Conservation (phyloP, 2,113 vertebrate genomes). For the Salminus brasiliensis region DNA sequence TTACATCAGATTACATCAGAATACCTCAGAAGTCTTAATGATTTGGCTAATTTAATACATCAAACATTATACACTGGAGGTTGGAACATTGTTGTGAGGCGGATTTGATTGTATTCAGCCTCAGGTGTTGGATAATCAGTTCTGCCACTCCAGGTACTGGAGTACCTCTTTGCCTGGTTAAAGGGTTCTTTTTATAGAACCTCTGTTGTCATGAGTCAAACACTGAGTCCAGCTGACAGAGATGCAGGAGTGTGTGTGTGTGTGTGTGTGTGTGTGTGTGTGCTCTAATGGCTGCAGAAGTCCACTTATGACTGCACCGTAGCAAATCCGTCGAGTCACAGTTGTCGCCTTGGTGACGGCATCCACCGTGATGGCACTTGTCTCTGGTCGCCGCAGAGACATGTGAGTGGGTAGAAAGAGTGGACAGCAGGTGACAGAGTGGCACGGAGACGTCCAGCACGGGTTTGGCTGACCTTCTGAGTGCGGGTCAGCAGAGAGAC, state of each 20-base stretch:
- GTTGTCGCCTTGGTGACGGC: constrained; percentile 58
- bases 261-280: background rate
- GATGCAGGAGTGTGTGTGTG: background rate
- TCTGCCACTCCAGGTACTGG: too few relatives aligned
- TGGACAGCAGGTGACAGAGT: background rate
- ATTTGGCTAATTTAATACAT: too few relatives aligned
- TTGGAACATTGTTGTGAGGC: too few relatives aligned
- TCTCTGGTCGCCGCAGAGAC: constrained; percentile 14
- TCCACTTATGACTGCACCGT: background rate
- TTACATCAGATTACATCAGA: too few relatives aligned
- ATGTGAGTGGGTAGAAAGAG: background rate
- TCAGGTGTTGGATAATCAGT: too few relatives aligned
- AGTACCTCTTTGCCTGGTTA: too few relatives aligned
- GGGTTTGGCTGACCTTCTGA: background rate
- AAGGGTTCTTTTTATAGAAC: too few relatives aligned
- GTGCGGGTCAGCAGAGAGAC: background rate
- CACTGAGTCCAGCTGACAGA: too few relatives aligned
- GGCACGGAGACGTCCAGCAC: background rate
- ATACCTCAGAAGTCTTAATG: too few relatives aligned
- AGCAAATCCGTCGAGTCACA: constrained; percentile 51
- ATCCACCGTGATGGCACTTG: constrained; percentile 26
- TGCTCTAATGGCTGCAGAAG: background rate
- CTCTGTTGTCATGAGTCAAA: too few relatives aligned
- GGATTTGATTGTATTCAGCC: too few relatives aligned
- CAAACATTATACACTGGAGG: too few relatives aligned